Evolutionary conservation across 2,113 vertebrate species (phyloP).

Genomic region (Lepus europaeus): DNA sequence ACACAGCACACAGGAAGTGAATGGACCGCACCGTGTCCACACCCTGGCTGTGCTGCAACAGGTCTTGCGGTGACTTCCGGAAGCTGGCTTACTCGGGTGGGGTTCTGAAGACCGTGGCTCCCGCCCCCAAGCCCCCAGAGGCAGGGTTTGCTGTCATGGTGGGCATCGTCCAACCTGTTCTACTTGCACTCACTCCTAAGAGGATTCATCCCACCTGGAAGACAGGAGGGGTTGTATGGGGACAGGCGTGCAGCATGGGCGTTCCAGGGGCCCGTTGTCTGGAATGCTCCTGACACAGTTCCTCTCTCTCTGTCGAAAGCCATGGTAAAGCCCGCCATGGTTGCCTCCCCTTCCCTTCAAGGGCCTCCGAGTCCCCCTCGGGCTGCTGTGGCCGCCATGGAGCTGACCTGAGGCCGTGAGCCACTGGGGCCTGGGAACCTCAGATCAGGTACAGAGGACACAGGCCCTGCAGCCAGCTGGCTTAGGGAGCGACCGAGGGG

Average conservation of each 20-base stretch:
- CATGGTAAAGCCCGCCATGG: fast-evolving
- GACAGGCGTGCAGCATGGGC: fast-evolving
- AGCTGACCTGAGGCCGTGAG: neutral
- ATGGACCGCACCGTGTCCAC: neutral
- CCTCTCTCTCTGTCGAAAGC: neutral
- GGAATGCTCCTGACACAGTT: neutral
- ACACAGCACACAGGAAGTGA: conserved; percentile 49
- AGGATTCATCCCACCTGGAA: neutral
- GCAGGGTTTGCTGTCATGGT: fast-evolving
- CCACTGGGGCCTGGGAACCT: neutral
- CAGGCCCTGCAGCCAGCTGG: neutral
- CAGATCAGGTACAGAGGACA: neutral
- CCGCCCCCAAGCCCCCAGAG: fast-evolving
- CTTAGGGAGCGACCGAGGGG: conserved; percentile 28
- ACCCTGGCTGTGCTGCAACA: too few relatives aligned
- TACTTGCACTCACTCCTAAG: neutral
- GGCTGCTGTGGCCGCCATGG: neutral
- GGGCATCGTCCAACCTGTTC: fast-evolving
- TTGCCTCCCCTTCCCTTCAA: neutral
- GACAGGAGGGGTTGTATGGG: neutral
- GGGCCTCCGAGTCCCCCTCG: fast-evolving
- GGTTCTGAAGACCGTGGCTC: fast-evolving
- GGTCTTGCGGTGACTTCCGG: neutral
- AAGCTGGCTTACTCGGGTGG: neutral
- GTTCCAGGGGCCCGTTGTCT: fast-evolving